phyloP scores from a whole-genome alignment of 2,888 invertebrate species.

The Caenorhabditis sp. region DNA sequence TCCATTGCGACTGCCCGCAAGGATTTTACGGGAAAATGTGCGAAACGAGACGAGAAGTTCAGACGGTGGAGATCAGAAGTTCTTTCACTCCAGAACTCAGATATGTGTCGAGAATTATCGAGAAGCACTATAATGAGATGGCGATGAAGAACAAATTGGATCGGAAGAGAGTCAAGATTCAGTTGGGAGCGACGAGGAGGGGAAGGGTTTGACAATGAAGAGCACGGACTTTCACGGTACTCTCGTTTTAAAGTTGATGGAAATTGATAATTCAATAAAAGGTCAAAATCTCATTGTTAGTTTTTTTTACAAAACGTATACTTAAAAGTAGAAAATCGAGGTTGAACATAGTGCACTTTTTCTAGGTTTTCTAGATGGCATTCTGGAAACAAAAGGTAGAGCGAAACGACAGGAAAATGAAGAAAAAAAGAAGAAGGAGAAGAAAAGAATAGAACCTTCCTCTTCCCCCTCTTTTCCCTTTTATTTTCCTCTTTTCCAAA shows the following conservation, averaged over 20 bases:
- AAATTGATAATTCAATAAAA: too few relatives aligned
- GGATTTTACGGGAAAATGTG: constrained; percentile 2
- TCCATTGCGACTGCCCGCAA: constrained; percentile 7
- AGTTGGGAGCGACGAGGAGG: not conserved
- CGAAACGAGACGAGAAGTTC: not conserved
- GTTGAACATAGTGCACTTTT: too few relatives aligned
- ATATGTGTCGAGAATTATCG: constrained; percentile 11
- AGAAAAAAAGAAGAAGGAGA: not conserved
- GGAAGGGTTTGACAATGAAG: not conserved
- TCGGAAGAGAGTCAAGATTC: constrained; percentile 4
- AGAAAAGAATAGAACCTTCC: not conserved
- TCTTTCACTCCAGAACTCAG: constrained; percentile 5
- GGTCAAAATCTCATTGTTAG: too few relatives aligned
- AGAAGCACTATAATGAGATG: constrained; percentile 5
- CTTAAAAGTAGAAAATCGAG: too few relatives aligned
- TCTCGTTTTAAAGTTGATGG: too few relatives aligned
- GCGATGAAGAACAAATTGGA: constrained; percentile 11
- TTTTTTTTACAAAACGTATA: not conserved
- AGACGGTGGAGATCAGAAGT: not conserved
- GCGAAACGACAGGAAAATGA: too few relatives aligned
- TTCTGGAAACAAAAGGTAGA: not conserved
- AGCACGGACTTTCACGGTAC: too few relatives aligned
- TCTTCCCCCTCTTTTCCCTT: not conserved
- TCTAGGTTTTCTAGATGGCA: too few relatives aligned
- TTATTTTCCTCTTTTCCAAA: not conserved